phyloP scores from a whole-genome alignment of 2,888 invertebrate genomes.

The Zelleria hepariella region DNA sequence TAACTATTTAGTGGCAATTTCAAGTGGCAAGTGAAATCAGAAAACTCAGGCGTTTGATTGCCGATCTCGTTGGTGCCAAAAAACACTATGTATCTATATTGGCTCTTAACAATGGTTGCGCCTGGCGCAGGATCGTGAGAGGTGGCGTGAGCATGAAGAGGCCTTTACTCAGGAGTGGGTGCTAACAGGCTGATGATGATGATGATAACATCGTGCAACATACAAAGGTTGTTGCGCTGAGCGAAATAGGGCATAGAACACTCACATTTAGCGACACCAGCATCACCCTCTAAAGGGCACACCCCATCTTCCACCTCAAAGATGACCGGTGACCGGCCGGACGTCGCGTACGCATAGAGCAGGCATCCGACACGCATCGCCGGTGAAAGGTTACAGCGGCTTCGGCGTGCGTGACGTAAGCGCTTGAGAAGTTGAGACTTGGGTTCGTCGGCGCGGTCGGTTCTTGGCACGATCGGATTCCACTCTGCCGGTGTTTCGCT shows the following conservation, averaged over 20 bases:
- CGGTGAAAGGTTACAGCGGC: background rate
- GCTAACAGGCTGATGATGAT: no score
- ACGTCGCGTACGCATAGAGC: background rate
- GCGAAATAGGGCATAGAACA: background rate
- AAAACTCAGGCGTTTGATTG: no score
- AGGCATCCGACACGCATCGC: background rate
- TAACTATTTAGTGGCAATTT: no score
- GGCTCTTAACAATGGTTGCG: no score
- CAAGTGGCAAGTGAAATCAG: no score
- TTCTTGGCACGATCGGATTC: background rate
- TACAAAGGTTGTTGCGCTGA: background rate
- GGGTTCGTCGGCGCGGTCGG: no score
- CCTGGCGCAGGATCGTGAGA: no score
- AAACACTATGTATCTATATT: no score
- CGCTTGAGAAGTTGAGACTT: background rate
- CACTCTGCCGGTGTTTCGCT: background rate
- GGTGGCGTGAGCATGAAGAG: no score
- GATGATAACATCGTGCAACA: no score
- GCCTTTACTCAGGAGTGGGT: no score
- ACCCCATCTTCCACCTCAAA: background rate
- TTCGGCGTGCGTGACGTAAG: background rate
- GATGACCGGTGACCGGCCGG: background rate
- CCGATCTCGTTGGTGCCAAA: no score
- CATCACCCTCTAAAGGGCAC: background rate
- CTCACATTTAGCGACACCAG: background rate